phyloP scores from a whole-genome alignment of 2,888 invertebrate genomes.

The Ophion ellenae region DNA sequence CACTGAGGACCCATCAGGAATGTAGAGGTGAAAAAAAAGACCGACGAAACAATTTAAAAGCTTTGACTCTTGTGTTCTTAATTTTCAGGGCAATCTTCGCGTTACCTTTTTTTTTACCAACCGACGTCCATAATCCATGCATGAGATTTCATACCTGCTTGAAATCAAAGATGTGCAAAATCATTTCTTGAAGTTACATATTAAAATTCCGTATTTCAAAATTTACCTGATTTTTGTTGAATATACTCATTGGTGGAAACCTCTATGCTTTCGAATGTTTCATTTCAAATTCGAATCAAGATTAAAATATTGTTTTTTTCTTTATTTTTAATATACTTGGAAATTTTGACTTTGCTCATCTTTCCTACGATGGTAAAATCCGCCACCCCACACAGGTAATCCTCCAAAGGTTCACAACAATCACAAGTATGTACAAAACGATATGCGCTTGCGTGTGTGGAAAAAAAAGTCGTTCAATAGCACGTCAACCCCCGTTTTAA shows the following conservation, averaged over 20 bases:
- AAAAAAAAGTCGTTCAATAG: constrained; percentile 15
- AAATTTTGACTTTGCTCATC: not conserved
- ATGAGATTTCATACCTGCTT: not conserved
- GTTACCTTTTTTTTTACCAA: not conserved
- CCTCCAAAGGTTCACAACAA: not conserved
- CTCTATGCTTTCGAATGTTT: not conserved
- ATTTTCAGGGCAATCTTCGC: not conserved
- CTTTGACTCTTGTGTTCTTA: not conserved
- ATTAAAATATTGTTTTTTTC: not conserved
- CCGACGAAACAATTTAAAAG: not conserved
- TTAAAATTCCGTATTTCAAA: not conserved
- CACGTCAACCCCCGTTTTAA: constrained; percentile 1
- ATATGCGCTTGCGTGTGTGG: not conserved
- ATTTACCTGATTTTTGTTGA: not conserved
- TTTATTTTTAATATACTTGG: not conserved
- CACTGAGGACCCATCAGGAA: not conserved
- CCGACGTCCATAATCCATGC: not conserved
- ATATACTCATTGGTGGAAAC: not conserved
- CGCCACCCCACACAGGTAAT: too few relatives aligned
- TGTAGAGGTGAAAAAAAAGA: not conserved
- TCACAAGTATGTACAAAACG: not conserved
- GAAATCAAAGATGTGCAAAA: constrained; percentile 1
- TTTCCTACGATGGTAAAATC: not conserved
- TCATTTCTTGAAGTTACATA: not conserved
- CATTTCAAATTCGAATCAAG: too few relatives aligned